Base-by-base conservation (phyloP, 2,888 invertebrate genomes). In the Drosophila phalerata region DNA sequence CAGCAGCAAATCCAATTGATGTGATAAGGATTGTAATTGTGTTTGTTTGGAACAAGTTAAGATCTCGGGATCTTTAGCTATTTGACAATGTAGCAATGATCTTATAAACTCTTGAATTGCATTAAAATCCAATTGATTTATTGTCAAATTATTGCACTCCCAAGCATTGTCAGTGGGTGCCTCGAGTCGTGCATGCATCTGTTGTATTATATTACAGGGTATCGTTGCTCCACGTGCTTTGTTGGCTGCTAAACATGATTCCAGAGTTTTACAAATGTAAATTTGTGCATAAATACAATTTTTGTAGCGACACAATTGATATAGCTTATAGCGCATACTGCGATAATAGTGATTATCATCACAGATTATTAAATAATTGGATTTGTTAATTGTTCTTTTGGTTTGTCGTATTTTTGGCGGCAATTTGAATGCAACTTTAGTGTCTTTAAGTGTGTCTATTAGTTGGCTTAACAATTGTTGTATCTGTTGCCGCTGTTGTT, bases 341-440 rank as follows among this genome's bases (percentile, higher is more conserved):
- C 79, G 77, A 61, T 92, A 92, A 49, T 90, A 92, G 55, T 91
- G 87, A 62, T 92, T 92, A 64, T 92, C 92, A 75, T 92, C 92
- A 58, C 91, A 90, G 22, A 92, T n/a, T 10, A 92, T 79, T 1
- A 91, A 5, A 57, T 69, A 80, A 38, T 82, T 78, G 2, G 57
- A 38, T 5, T 22, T 51, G 9, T 22, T 37, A 10, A 10, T 9
- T 2, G 2, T 30, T 22, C 17, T 0, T 3, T 19, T 6, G 8
- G 53, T 17, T 2, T 10, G 34, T 1, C 28, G 43, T 3, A 77
- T 3, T 47, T 47, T 34, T 5, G 17, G 10, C 0, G 77, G 53
- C 10, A 74, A 15, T n/a, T n/a, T 0, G 5, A 13, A 11, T n/a
- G 32, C 10, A n/a, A 60, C 8, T 1, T 17, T 30, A 0, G 30